Evolutionary conservation across 2,113 vertebrate genomes (phyloP), one percentile per base, ranked within the genome.

Genomic region (Zapornia atra): DNA sequence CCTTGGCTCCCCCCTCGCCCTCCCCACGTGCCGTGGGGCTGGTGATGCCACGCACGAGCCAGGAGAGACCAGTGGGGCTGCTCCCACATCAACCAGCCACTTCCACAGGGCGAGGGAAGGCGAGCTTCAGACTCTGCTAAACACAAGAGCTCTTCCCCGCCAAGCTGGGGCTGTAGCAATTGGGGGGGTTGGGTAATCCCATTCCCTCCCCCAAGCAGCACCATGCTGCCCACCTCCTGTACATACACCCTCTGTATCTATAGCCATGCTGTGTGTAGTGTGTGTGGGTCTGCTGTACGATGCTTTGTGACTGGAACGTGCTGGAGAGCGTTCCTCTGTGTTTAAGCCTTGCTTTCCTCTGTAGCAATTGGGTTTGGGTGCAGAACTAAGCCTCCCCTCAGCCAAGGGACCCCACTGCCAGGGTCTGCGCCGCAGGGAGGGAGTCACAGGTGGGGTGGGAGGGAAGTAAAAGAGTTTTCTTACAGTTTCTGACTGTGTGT

Each of bases 391-490:
- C 71, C 50, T 86, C 51, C 66, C 71, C 0, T 0, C 6, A 0
- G 66, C 0, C 0, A 65, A 29, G 48, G 40, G 20, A 84, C 73
- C 82, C 0, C 0, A 5, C 50, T 29, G 59, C 75, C 65, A 11
- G 1, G 1, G 34, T 57, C 70, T 51, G 75, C 68, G 75, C 68
- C 48, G 2, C 0, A 0, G 59, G 64, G 54, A 82, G 26, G 44
- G 75, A 33, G n/a, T 20, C 2, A 3, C 0, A 3, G 51, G 3
- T 11, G 59, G 38, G n/a, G 4, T 0, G 26, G 68, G 68, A 80
- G 54, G 82, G 56, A 70, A 96, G 48, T 96, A 91, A 95, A 97
- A 6, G 29, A 50, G 22, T 78, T 96, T 95, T 94, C 77, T 86
- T 91, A 66, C 36, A 24, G 8, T 48, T 92, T 24, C 5, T 34